A percentile compares a stretch with the other conserved stretches of the same genome.
Evolutionary conservation across 2,888 invertebrate genomes (phyloP).

Genomic region (Willowsia nigromaculata): DNA sequence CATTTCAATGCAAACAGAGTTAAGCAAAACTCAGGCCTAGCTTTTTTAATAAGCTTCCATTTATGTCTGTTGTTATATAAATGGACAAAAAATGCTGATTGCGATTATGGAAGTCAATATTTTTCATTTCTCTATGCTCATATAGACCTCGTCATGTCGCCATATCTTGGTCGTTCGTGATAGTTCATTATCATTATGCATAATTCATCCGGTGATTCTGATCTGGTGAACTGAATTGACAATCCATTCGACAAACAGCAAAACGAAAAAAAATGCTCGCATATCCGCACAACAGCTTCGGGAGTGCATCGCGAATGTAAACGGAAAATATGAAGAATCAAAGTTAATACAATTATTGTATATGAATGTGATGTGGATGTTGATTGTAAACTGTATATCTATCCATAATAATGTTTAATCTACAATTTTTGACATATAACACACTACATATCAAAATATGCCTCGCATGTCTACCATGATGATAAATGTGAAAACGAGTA

Average conservation of each 20-base stretch:
- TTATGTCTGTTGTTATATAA: not conserved
- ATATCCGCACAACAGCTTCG: no score
- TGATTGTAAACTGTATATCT: no score
- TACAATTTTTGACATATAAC: no score
- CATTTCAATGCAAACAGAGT: not conserved
- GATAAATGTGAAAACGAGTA: constrained; percentile 19
- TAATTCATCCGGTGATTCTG: constrained; percentile 38
- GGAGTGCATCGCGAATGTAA: no score
- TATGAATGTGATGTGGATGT: no score
- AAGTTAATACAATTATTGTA: no score
- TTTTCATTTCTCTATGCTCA: constrained; percentile 11
- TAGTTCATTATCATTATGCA: constrained; percentile 29
- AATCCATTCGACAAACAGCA: not conserved
- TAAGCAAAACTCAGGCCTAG: not conserved
- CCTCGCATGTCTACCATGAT: not conserved
- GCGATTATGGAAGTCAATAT: not conserved
- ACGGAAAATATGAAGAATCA: no score
- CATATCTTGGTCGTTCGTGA: constrained; percentile 10
- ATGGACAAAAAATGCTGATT: not conserved
- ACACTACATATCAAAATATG: no score
- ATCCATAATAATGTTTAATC: no score
- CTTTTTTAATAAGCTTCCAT: not conserved
- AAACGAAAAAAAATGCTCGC: not conserved
- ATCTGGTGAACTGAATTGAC: constrained; percentile 27
- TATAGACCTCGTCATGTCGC: not conserved